A percentile compares a stretch with the other conserved stretches of the same genome.
phyloP scores from a whole-genome alignment of 2,797 vertebrate genomes.

The Microchirus variegatus region DNA sequence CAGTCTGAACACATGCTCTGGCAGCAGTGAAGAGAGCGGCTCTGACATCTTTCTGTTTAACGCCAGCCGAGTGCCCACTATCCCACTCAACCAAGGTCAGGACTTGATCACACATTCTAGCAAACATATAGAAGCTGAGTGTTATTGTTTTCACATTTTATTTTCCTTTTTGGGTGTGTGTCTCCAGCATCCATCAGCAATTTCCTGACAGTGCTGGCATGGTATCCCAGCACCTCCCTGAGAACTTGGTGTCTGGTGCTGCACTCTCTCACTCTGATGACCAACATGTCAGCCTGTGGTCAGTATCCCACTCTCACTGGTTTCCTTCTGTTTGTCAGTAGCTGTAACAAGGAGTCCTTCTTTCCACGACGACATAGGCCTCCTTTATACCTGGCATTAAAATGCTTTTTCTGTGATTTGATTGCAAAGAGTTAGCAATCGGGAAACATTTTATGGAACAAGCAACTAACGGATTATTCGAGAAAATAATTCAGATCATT shows the following conservation, averaged over 20 bases:
- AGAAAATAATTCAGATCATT: no score
- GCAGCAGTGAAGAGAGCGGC: conserved; percentile 88
- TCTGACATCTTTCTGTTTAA: conserved; percentile 97
- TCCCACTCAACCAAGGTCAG: conserved; percentile 97
- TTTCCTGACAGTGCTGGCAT: conserved; percentile 95
- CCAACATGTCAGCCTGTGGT: conserved; percentile 95
- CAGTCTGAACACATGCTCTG: conserved; percentile 93
- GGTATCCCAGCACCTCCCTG: conserved; percentile 97
- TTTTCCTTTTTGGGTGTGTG: conserved; percentile 7
- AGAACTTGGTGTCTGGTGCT: conserved; percentile 98
- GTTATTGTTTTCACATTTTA: not conserved
- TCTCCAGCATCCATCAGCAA: conserved; percentile 92
- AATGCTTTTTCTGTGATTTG: no score
- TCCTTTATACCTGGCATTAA: no score
- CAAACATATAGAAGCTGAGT: not conserved
- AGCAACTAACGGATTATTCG: no score
- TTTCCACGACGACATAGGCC: no score
- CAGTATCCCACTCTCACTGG: conserved; percentile 68
- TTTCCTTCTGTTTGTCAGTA: no score
- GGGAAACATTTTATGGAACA: no score
- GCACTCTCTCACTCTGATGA: conserved; percentile 98
- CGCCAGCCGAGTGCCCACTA: conserved; percentile 92
- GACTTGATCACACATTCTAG: not conserved
- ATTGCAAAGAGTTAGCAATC: no score
- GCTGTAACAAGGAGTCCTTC: no score